phyloP scores from a whole-genome alignment of 2,113 vertebrate species.

The Bombycilla garrulus region DNA sequence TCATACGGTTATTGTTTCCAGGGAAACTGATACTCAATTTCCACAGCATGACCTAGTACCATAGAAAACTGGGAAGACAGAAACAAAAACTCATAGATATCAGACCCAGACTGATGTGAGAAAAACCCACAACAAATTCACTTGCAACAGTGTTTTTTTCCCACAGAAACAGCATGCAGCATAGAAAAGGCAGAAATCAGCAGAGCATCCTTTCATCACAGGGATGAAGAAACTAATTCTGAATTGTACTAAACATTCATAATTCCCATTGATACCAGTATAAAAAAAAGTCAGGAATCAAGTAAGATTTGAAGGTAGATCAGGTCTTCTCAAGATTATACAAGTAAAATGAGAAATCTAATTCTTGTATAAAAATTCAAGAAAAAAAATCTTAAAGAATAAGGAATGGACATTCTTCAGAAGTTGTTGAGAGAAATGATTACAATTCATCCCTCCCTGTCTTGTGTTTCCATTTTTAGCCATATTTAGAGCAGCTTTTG shows the following conservation, averaged over 20 bases:
- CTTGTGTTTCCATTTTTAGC: background rate
- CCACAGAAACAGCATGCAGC: background rate
- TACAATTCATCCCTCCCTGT: background rate
- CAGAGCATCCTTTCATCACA: background rate
- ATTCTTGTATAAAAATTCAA: background rate
- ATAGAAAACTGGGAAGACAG: constrained; percentile 7
- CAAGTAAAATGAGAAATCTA: background rate
- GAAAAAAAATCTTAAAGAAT: background rate
- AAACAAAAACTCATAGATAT: background rate
- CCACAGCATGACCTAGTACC: background rate
- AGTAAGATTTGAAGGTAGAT: background rate
- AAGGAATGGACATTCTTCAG: background rate
- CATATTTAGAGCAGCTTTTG: background rate
- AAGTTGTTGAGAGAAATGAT: background rate
- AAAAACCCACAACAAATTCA: background rate
- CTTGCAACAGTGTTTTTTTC: background rate
- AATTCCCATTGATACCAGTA: background rate
- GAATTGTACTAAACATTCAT: background rate
- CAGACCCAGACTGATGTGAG: background rate
- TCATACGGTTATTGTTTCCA: constrained; percentile 5
- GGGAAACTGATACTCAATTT: constrained; percentile 47
- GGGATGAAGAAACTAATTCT: background rate
- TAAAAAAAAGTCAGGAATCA: background rate
- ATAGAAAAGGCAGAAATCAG: background rate
- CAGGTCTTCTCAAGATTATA: background rate